Evolutionary conservation across 2,888 invertebrate species (phyloP).

Genomic region (Stenotaenia linearis): DNA sequence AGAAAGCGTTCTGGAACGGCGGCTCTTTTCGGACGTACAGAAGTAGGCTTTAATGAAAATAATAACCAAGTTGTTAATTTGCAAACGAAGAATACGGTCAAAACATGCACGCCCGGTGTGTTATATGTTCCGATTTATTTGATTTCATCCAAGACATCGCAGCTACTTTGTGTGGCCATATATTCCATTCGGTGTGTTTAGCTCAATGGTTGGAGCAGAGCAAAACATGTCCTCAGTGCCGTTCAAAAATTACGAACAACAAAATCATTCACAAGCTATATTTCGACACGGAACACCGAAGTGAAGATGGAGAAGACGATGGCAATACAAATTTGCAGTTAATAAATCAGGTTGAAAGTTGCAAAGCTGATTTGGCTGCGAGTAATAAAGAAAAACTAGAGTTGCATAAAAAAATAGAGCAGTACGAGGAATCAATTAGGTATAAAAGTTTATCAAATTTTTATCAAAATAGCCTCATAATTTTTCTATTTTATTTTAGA

Average conservation of each 20-base stretch:
- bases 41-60: too few species aligned
- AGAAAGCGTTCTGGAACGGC: too few species aligned
- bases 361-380: background rate
- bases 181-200: background rate
- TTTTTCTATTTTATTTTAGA: background rate
- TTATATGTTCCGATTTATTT: background rate
- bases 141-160: background rate
- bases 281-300: background rate
- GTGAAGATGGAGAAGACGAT: background rate
- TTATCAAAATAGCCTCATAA: background rate
- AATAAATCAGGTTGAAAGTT: background rate
- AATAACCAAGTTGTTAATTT: too few species aligned
- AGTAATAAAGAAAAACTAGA: background rate
- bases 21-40: too few species aligned
- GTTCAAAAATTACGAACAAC: background rate
- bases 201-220: background rate
- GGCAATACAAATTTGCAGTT: background rate
- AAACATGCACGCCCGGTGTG: background rate
- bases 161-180: background rate
- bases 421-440: background rate
- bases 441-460: background rate
- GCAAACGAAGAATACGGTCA: too few species aligned
- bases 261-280: background rate
- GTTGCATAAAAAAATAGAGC: background rate
- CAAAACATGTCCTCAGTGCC: background rate